Base-by-base conservation (phyloP, 1,140 invertebrate species). In the Eumeta japonica region DNA sequence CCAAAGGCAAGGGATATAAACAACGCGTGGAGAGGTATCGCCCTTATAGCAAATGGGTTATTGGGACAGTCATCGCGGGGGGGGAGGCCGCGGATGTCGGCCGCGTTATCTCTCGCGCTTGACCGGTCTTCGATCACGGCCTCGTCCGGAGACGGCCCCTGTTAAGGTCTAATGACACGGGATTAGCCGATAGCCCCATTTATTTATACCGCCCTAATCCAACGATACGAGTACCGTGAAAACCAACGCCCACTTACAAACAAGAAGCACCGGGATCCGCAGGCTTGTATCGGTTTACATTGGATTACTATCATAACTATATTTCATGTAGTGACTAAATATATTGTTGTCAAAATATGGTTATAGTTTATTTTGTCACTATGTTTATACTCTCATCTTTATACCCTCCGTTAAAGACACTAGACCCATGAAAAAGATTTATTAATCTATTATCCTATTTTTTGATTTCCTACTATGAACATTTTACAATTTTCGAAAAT, bases 91-190 rank as follows among this genome's bases (percentile, higher is more conserved):
- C 38, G 33, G 30, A 16, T n/a, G n/a, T 19, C 36, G 28, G 28
- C 28, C 29, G 54, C 44, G 56, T 65, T 68, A 70, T 66, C 65
- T 70, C 61, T 66, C 45, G 51, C 62, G 56, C 57, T 64, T 64
- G 65, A 66, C 58, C 59, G 61, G 58, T 54, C 60, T 61, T 59
- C 55, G 57, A 66, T 66, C 58, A 54, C 55, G 50, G 57, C 45
- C 48, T 60, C 50, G 48, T 41, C 52, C 55, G 54, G 45, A 54
- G 43, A 52, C 38, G 62, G 62, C 61, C 54, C 61, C 66, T 70
- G 62, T 64, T 62, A 63, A 52, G 52, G 53, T 56, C 53, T 62
- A 70, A 64, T 66, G 61, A 64, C 49, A 57, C 51, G 53, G 55
- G 50, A 57, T 58, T 52, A 60, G 58, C 45, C 50, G 46, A 55